phyloP scores from a whole-genome alignment of 1,140 invertebrate genomes.

The Anoplolepis gracilipes region DNA sequence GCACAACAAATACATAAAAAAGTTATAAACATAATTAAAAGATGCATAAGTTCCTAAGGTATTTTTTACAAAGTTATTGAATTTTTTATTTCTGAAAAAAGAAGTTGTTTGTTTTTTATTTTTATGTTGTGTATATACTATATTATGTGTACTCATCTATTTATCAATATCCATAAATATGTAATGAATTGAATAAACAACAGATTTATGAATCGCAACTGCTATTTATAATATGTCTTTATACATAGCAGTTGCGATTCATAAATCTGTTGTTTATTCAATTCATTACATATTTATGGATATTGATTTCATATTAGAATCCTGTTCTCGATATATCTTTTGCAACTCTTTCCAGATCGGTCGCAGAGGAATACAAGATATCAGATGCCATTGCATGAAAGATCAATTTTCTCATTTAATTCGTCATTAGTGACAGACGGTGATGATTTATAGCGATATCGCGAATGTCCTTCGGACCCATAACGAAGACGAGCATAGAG shows the following conservation, averaged over 20 bases:
- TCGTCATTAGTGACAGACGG: slow-evolving; percentile 27
- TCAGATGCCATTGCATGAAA: slow-evolving; percentile 37
- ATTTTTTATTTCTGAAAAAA: slow-evolving; percentile 1
- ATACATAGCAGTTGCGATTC: background rate
- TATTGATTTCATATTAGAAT: slow-evolving; percentile 43
- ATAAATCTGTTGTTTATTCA: slow-evolving; percentile 5
- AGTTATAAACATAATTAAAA: background rate
- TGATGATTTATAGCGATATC: slow-evolving; percentile 37
- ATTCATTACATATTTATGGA: slow-evolving; percentile 14
- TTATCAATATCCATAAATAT: slow-evolving; percentile 35
- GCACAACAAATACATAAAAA: background rate
- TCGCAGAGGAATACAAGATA: slow-evolving; percentile 14
- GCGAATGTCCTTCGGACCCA: background rate
- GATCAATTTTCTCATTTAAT: slow-evolving; percentile 53
- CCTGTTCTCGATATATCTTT: slow-evolving; percentile 15
- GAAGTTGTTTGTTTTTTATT: background rate
- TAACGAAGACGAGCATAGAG: background rate
- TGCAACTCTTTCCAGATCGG: slow-evolving; percentile 6
- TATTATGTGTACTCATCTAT: background rate
- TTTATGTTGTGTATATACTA: background rate
- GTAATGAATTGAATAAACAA: slow-evolving; percentile 10
- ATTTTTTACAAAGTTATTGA: background rate
- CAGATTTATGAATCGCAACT: background rate
- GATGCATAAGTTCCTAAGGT: background rate
- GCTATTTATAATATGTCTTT: background rate